Conservation (phyloP, 2,797 vertebrate genomes). For the Loris lydekkerianus region DNA sequence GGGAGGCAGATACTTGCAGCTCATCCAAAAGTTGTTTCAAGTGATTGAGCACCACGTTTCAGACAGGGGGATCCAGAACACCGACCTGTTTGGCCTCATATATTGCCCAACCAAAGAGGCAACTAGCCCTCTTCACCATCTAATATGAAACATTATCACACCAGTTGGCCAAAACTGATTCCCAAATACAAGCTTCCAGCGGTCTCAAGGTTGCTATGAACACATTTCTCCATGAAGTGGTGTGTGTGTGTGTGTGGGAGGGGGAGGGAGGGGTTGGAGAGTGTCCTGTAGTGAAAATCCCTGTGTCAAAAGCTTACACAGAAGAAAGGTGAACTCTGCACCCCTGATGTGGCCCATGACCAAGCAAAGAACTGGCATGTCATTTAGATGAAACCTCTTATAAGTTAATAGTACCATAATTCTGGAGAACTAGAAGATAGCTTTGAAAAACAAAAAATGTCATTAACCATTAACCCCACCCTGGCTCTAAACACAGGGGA, state of each 20-base stretch:
- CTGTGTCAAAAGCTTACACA: not conserved
- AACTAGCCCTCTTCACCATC: not conserved
- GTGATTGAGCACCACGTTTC: not conserved
- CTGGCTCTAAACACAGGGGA: not conserved
- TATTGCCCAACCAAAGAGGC: not conserved
- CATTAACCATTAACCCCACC: not conserved
- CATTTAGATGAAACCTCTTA: not conserved
- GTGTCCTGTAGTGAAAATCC: not conserved
- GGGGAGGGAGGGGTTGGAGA: not conserved
- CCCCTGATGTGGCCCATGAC: not conserved
- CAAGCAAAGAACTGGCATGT: not conserved
- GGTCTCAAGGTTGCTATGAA: not conserved
- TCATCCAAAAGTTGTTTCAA: not conserved
- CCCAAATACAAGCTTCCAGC: not conserved
- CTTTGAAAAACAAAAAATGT: not conserved
- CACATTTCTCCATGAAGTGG: fast-evolving
- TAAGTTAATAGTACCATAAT: not conserved
- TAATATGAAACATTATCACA: not conserved
- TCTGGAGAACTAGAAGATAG: constrained; percentile 18
- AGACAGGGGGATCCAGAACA: not conserved
- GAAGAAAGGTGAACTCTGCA: not conserved
- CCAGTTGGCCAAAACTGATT: not conserved
- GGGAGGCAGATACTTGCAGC: not conserved
- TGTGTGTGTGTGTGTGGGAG: no score
- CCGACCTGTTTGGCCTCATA: not conserved